Base-by-base conservation (phyloP, 1,140 invertebrate genomes). In the Drosophila guanche region DNA sequence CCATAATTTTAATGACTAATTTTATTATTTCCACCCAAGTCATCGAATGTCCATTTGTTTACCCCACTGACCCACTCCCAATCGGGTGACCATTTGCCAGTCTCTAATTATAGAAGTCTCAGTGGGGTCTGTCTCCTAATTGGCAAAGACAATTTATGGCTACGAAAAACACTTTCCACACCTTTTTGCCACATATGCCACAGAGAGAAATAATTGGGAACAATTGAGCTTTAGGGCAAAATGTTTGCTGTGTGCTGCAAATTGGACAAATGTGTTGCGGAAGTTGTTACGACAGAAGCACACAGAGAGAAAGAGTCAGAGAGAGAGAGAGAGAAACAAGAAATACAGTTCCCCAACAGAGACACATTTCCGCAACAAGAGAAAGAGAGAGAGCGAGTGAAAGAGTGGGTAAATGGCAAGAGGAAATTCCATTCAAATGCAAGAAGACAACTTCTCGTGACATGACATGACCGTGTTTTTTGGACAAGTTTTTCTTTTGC, bases 211-310 rank as follows among this genome's bases (percentile, higher is more conserved):
- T 77, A 77, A 77, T 77, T 77, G 75, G 75, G 65, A 47, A 70
- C 75, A 77, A 79, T 76, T 79, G 72, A 72, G 73, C 73, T 67
- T 61, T 54, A 57, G 16, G 62, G 7, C 45, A 33, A 2, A 8
- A 22, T 55, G 53, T 55, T 37, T 54, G 40, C 42, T 40, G 54
- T 62, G 42, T 72, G 67, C 67, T 68, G 74, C 72, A 78, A 78
- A 78, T 75, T 78, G 71, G 67, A 61, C 72, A 78, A 78, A 76
- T 76, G 76, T 76, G 67, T 79, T 76, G 62, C 73, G 76, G 76
- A 79, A 79, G 76, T 79, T 67, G 76, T 79, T 78, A 74, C 33
- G 10, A 37, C 10, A 37, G 57, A 57, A 33, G 51, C 46, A 29
- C 16, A 33, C 14, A 33, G 20, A 41, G 25, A 27, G 22, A 54